Evolutionary conservation across 1,140 invertebrate species (phyloP).

Genomic region (Scaptomyza hsui): DNA sequence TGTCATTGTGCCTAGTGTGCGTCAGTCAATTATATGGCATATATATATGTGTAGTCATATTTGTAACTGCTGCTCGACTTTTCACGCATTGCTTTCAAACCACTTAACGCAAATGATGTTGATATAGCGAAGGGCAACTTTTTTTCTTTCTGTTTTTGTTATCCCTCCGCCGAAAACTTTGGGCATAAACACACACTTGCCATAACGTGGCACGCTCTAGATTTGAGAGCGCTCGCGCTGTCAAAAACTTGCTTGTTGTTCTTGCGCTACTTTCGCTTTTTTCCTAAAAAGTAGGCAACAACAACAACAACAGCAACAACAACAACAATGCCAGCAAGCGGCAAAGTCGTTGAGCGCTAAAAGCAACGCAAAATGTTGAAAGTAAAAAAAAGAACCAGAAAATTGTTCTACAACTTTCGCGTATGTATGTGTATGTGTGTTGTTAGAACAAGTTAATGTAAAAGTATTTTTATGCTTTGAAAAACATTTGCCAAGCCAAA

Average conservation of each 20-base stretch:
- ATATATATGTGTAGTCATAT: conserved; percentile 32
- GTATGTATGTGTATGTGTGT: conserved; percentile 50
- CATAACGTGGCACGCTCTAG: conserved; percentile 49
- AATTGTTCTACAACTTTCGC: conserved; percentile 70
- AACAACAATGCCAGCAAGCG: conserved; percentile 37
- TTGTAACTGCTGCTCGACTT: conserved; percentile 53
- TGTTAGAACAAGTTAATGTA: conserved; percentile 80
- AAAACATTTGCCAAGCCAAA: conserved; percentile 77
- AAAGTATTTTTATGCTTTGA: conserved; percentile 82
- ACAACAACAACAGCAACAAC: too few relatives aligned
- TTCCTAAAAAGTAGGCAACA: conserved; percentile 55
- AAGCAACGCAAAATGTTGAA: conserved; percentile 64
- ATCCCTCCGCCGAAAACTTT: conserved; percentile 36
- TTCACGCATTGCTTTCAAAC: conserved; percentile 66
- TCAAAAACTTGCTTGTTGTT: conserved; percentile 60
- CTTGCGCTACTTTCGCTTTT: conserved; percentile 60
- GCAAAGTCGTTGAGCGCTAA: conserved; percentile 78
- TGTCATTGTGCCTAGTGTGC: conserved; percentile 1
- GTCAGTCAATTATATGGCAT: conserved; percentile 38
- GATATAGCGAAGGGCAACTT: conserved; percentile 67
- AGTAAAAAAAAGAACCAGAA: conserved; percentile 19
- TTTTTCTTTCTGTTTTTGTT: conserved; percentile 16
- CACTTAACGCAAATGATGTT: conserved; percentile 81
- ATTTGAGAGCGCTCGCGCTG: conserved; percentile 20
- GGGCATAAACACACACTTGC: conserved; percentile 64